Conservation (phyloP, 1,140 invertebrate genomes). For the Calliopsis andreniformis region DNA sequence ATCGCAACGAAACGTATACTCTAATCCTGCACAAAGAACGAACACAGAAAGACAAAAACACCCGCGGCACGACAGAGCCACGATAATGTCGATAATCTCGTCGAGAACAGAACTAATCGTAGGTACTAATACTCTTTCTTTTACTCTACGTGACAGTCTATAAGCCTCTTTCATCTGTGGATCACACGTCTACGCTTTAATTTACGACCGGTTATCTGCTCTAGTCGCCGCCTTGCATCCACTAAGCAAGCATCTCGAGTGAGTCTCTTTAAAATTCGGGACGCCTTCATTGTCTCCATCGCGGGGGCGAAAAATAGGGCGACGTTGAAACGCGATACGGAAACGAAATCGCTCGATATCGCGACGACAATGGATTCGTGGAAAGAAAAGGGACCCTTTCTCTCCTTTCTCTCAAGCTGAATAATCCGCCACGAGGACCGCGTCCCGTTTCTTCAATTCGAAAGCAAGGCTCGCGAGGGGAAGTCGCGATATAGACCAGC, state of each 20-base stretch:
- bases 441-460: slow-evolving; percentile 16
- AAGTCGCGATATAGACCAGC: too few relatives aligned
- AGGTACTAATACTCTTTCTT: slow-evolving; percentile 65
- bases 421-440: slow-evolving; percentile 1
- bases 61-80: too few relatives aligned
- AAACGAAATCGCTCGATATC: not conserved
- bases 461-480: slow-evolving; percentile 23
- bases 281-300: not conserved
- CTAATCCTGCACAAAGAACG: not conserved
- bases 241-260: slow-evolving; percentile 31
- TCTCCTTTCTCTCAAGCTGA: not conserved
- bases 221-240: slow-evolving; percentile 21
- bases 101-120: slow-evolving; percentile 51
- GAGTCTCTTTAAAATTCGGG: slow-evolving; percentile 12
- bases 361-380: not conserved
- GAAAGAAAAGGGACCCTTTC: not conserved
- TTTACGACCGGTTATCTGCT: slow-evolving; percentile 35
- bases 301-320: not conserved
- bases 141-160: slow-evolving; percentile 75
- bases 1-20: not conserved
- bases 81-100: not conserved
- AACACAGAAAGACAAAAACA: slow-evolving; percentile 22
- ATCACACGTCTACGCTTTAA: slow-evolving; percentile 56
- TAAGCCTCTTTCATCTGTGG: slow-evolving; percentile 68
- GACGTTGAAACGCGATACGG: slow-evolving; percentile 19